phyloP scores from a whole-genome alignment of 2,888 invertebrate genomes.

The Nymphalis polychloros region DNA sequence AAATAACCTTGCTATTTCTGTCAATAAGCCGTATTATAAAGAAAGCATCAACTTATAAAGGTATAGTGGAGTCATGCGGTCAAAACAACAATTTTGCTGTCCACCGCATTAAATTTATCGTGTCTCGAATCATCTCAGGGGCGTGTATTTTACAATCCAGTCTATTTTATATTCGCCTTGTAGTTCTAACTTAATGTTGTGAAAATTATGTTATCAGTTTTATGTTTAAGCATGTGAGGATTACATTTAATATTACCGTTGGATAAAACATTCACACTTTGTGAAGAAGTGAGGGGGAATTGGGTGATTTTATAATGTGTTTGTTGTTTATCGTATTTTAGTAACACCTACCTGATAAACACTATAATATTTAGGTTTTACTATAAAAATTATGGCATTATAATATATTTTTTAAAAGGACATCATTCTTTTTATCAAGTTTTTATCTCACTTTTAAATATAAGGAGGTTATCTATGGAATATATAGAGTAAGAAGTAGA shows the following conservation, averaged over 20 bases:
- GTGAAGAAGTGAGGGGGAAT: too few relatives aligned
- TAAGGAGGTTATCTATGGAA: too few relatives aligned
- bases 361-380: too few relatives aligned
- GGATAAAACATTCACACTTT: background rate
- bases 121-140: constrained; percentile 74
- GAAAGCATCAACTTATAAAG: constrained; percentile 51
- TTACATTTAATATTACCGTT: background rate
- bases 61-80: constrained; percentile 65
- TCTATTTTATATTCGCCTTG: constrained; percentile 74
- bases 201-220: constrained; percentile 34
- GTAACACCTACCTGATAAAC: too few relatives aligned
- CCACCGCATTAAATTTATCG: constrained; percentile 77
- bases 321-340: too few relatives aligned
- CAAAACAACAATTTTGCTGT: constrained; percentile 80
- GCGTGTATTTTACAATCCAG: constrained; percentile 74
- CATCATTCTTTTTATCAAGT: too few relatives aligned
- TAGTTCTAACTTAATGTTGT: constrained; percentile 51
- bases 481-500: too few relatives aligned
- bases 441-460: too few relatives aligned
- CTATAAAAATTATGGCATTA: too few relatives aligned
- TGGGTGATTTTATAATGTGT: too few relatives aligned
- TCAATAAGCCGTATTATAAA: constrained; percentile 39
- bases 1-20: constrained; percentile 6
- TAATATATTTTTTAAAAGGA: too few relatives aligned
- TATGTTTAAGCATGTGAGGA: constrained; percentile 10